phyloP scores from a whole-genome alignment of 2,888 invertebrate genomes.

The Maniola hyperantus region DNA sequence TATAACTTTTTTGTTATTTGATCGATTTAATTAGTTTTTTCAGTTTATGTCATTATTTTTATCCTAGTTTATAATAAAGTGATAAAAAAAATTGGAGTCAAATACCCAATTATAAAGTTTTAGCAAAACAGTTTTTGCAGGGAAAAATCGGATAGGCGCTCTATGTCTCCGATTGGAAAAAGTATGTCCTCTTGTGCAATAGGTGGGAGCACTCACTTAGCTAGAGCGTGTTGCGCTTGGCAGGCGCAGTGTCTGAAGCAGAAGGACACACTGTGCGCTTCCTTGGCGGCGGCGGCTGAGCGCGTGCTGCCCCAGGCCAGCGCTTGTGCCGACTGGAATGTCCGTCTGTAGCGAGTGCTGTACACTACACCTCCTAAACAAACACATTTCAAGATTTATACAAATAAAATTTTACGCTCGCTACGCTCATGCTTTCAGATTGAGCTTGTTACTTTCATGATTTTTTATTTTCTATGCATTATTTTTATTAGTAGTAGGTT shows the following conservation, averaged over 20 bases:
- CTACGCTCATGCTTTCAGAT: too few species aligned
- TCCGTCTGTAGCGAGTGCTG: constrained; percentile 93
- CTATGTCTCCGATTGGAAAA: too few species aligned
- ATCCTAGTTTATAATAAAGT: too few species aligned
- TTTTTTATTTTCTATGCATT: too few species aligned
- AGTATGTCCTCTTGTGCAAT: too few species aligned
- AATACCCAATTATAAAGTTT: too few species aligned
- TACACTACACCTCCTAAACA: constrained; percentile 84
- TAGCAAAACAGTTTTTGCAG: neutral
- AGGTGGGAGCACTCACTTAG: constrained; percentile 54
- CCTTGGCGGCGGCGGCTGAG: constrained; percentile 84
- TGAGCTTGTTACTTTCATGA: too few species aligned
- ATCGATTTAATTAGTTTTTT: too few species aligned
- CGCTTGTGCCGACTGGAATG: constrained; percentile 93
- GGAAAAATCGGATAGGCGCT: too few species aligned
- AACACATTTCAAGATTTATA: neutral
- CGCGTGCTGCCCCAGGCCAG: constrained; percentile 83
- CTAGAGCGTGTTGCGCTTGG: constrained; percentile 84
- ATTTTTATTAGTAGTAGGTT: too few species aligned
- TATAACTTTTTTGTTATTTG: too few species aligned
- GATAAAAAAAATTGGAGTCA: neutral
- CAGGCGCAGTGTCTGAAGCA: constrained; percentile 94
- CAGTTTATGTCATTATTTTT: too few species aligned
- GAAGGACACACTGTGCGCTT: constrained; percentile 91
- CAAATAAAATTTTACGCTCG: neutral